These are phyloP conservation scores for Zaprionus tsacasi DNA, from an alignment of 1,140 invertebrate genomes.

Conservation along the genomic window DNA sequence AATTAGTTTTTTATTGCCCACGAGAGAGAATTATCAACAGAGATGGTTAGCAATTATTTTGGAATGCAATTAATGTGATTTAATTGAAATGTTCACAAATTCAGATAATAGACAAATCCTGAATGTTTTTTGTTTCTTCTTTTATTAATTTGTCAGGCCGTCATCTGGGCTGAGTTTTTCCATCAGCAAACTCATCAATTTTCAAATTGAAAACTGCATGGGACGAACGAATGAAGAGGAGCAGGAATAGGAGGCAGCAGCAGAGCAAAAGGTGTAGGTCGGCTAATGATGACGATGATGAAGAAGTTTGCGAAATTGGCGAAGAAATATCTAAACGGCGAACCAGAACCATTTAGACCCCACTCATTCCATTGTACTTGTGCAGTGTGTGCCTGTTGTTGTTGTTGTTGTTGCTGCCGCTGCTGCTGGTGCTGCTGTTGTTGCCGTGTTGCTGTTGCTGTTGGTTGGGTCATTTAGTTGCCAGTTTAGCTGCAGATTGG, in stretches of 20 bases:
- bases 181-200: slow-evolving; percentile 73
- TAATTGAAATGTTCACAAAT: slow-evolving; percentile 1
- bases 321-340: slow-evolving; percentile 43
- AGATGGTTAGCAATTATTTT: not conserved
- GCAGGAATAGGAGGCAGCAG: not conserved
- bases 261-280: slow-evolving; percentile 12
- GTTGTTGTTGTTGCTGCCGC: not conserved
- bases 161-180: slow-evolving; percentile 56
- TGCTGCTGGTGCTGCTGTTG: not conserved
- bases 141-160: slow-evolving; percentile 43
- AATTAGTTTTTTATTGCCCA: slow-evolving; percentile 6
- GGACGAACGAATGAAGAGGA: not conserved
- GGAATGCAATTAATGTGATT: slow-evolving; percentile 9
- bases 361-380: slow-evolving; percentile 21
- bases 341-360: slow-evolving; percentile 26
- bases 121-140: slow-evolving; percentile 6
- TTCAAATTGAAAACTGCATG: slow-evolving; percentile 59
- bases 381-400: slow-evolving; percentile 14
- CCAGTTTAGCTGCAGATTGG: slow-evolving; percentile 48
- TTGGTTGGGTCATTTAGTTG: slow-evolving; percentile 46
- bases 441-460: no score
- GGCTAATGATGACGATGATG: slow-evolving; percentile 21
- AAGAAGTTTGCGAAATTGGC: slow-evolving; percentile 50
- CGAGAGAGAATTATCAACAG: not conserved
- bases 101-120: not conserved